Evolutionary conservation across 2,888 invertebrate species (phyloP), one percentile per base, ranked within the genome.

Genomic region (Ferrisia virgata): DNA sequence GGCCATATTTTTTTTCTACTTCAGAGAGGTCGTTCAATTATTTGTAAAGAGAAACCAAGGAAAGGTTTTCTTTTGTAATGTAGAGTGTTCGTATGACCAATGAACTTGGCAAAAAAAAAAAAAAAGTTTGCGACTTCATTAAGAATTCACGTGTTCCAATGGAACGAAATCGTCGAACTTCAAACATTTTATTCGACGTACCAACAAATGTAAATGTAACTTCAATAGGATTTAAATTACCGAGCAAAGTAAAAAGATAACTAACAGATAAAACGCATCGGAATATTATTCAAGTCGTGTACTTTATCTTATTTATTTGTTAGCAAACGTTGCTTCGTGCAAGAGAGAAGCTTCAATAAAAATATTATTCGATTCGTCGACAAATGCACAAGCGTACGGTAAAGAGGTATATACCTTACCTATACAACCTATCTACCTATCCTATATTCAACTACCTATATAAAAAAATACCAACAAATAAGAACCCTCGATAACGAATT

Each of bases 151-250:
- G 72, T 36, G 31, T 33, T 8, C 18, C 31, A 25, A 76, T n/a
- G 33, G 36, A 76, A 36, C 36, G 36, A 76, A 76, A 76, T 33
- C 33, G 72, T 76, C 72, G 72, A 76, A 76, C 36, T 76, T 76
- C 72, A 36, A 76, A 33, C 33, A 76, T 76, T 76, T 18, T 36
- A 76, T 76, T 36, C 36, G 31, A n/a, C 72, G 72, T 76, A 76
- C 36, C 36, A 36, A 36, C 72, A 36, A 76, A 76, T 76, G 72
- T 76, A 76, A 76, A 76, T 76, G 72, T 28, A 76, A 76, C 72
- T 76, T 76, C 72, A 76, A 76, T 76, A 76, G 72, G 72, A 76
- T 76, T 76, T 76, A 76, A 76, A 76, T 76, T 76, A 76, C 72
- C 72, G 72, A 76, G 72, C 72, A 36, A 76, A 76, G 33, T 76